Evolutionary conservation across 2,888 invertebrate species (phyloP), one percentile per base, ranked within the genome.

Genomic region (Cephonodes hylas): DNA sequence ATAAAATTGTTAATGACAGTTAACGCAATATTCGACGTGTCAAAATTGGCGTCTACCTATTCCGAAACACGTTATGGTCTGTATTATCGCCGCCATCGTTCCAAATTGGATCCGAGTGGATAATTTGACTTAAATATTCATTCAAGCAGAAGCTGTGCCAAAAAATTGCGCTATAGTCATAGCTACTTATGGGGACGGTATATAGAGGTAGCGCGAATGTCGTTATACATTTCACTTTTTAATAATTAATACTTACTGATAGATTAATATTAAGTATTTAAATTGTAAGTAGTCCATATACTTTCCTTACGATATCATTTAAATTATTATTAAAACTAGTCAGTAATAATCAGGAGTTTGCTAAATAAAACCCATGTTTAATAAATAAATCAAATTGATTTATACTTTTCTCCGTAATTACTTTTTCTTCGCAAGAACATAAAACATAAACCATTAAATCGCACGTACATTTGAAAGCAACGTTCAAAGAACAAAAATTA

Each of bases 1-100:
- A 90, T 89, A 88, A 88, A 89, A 87, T 88, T 86, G 86, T 83
- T 89, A 87, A 89, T 87, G 84, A 82, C 84, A 84, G 84, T 82
- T 84, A 84, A 83, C 82, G 83, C 79, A 80, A 81, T 82, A 81
- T 85, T 81, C 81, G 76, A 85, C 79, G 86, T 86, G 86, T 88
- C 79, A 86, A 85, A 85, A 87, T 86, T 83, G 79, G 78, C 76
- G 70, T 79, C 79, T 83, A 77, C 80, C 80, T 79, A 81, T 84
- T 78, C 53, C 75, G 71, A 79, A 73, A 79, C 80, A 81, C 79
- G 76, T 80, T 79, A 74, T 72, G 71, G 77, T 74, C 74, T 75
- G 71, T 76, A 81, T 81, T 84, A 81, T 78, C 85, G 79, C 77
- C 71, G 73, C 73, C 71, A 77, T 76, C 73, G 72, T 78, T 71